Base-by-base conservation (phyloP, 1,140 invertebrate genomes). In the Zaprionus ghesquierei region DNA sequence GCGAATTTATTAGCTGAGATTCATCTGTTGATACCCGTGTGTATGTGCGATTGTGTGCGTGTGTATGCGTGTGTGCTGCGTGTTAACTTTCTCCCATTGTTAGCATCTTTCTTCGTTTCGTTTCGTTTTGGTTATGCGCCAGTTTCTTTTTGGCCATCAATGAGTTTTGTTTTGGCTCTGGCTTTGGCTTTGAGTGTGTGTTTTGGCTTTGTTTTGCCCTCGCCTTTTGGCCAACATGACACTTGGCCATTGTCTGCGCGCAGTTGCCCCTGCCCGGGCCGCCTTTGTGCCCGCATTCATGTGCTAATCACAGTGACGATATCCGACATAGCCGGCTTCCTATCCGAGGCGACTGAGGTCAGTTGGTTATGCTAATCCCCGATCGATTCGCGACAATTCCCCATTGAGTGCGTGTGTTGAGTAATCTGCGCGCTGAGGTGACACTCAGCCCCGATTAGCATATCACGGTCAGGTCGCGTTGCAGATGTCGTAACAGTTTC, bases 51-150 rank as follows among this genome's bases (percentile, higher is more conserved):
- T 61, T 61, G 44, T 44, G 51, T 53, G 49, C 53, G 29, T 59
- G 54, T 50, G 44, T 38, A 55, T 56, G 31, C 64, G 22, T 60
- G 60, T 65, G 29, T 29, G 44, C 33, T 76, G 71, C 74, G 81
- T 81, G 65, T 82, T 77, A 79, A 89, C 82, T 87, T 87, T 87
- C 82, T 74, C 82, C 82, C 82, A 87, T 87, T 87, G 82, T 87
- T 87, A 87, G 82, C 82, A 87, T 87, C 82, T 87, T 87, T 87
- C 82, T 87, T 87, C 35, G 35, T 41, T 15, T 38, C 35, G 35
- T 46, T 46, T 46, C 41, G 41, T 46, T 87, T 87, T 79, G 82
- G 38, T 71, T 66, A 61, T 71, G 81, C 81, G 69, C 75, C 75
- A 69, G 77, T 77, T 78, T 81, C 59, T 58, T 64, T 56, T 60